Evolutionary conservation across 2,888 invertebrate genomes (phyloP).

Genomic region (Sesamia inferens): DNA sequence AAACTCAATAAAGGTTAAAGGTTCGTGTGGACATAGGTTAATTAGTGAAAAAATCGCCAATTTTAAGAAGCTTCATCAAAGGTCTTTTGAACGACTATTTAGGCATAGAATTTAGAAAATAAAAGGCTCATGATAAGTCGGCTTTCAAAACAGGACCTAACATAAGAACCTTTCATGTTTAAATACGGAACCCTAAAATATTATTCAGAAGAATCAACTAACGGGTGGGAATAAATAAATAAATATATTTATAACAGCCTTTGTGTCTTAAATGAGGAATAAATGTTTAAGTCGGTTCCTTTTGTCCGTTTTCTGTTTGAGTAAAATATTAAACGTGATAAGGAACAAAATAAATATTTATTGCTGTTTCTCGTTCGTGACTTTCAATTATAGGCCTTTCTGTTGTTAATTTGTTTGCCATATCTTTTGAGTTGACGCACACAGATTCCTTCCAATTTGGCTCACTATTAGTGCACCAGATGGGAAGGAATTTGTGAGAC

Average conservation of each 20-base stretch:
- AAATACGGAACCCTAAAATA: constrained; percentile 33
- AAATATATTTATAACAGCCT: constrained; percentile 23
- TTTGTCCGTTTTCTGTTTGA: constrained; percentile 42
- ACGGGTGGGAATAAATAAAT: background rate
- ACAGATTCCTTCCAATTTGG: too few species aligned
- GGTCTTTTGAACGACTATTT: background rate
- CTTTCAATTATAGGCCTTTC: constrained; percentile 26
- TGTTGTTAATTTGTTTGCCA: constrained; percentile 36
- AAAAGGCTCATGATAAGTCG: background rate
- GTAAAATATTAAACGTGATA: constrained; percentile 53
- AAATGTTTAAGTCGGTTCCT: constrained; percentile 37
- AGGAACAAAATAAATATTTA: constrained; percentile 50
- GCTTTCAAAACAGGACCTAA: constrained; percentile 3
- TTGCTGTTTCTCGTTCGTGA: constrained; percentile 21
- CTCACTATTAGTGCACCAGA: background rate
- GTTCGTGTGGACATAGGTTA: background rate
- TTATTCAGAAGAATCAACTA: constrained; percentile 31
- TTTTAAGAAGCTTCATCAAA: background rate
- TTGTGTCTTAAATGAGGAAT: constrained; percentile 48
- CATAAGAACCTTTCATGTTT: constrained; percentile 9
- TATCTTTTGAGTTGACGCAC: constrained; percentile 18
- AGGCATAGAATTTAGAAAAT: background rate
- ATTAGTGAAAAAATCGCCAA: background rate
- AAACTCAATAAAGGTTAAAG: background rate
- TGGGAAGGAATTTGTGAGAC: background rate